Percentiles rank a stretch among this genome's conserved stretches.
phyloP scores from a whole-genome alignment of 2,888 invertebrate genomes.

The Pyrrhia umbra region DNA sequence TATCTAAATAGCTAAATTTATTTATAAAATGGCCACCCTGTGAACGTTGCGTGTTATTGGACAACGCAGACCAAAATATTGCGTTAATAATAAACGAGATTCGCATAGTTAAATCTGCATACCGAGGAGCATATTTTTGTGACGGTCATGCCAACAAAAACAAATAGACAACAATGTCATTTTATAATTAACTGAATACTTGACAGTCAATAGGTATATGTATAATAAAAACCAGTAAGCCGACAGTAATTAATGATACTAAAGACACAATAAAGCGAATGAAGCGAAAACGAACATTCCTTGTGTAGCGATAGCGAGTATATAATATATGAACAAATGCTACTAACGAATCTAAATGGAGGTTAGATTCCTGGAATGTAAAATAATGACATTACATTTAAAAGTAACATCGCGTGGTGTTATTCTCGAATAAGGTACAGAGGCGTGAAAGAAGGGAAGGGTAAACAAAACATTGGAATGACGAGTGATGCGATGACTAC shows the following conservation, averaged over 20 bases:
- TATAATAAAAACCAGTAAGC: conserved; percentile 65
- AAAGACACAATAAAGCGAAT: conserved; percentile 63
- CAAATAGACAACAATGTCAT: conserved; percentile 66
- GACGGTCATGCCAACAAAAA: conserved; percentile 71
- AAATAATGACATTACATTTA: conserved; percentile 73
- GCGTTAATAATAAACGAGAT: conserved; percentile 74
- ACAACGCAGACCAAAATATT: conserved; percentile 71
- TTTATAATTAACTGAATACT: conserved; percentile 63
- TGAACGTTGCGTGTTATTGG: conserved; percentile 56
- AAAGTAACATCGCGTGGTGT: conserved; percentile 69
- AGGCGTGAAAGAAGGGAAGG: conserved; percentile 73
- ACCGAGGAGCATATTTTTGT: conserved; percentile 70
- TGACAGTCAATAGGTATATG: conserved; percentile 51
- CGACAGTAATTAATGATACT: conserved; percentile 66
- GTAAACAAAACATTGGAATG: conserved; percentile 76
- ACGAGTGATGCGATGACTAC: conserved; percentile 78
- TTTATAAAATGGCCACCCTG: conserved; percentile 16
- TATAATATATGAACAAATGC: conserved; percentile 75
- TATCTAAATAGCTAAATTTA: conserved; percentile 21
- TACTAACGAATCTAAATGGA: conserved; percentile 76
- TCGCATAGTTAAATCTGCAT: conserved; percentile 72
- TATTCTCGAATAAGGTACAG: conserved; percentile 70
- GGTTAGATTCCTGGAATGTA: conserved; percentile 78
- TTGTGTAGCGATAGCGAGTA: conserved; percentile 62
- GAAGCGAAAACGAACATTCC: conserved; percentile 75